phyloP scores from a whole-genome alignment of 2,113 vertebrate species.

The Alectura lathami region DNA sequence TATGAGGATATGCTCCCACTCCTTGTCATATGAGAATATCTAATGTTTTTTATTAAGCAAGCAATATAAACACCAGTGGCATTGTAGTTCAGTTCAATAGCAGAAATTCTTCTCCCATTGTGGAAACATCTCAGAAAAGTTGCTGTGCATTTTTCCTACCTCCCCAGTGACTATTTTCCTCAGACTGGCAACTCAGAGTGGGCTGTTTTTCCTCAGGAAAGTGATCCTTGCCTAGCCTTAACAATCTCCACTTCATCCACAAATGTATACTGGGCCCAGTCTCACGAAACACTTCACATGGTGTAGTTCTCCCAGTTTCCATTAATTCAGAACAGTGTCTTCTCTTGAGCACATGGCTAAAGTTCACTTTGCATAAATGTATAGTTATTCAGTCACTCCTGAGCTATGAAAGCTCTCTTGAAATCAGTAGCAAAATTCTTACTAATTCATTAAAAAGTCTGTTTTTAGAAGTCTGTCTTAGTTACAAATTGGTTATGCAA shows the following conservation, averaged over 20 bases:
- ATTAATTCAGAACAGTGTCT: not conserved
- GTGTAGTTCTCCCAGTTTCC: not conserved
- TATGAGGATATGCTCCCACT: not conserved
- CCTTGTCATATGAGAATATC: not conserved
- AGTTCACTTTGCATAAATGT: not conserved
- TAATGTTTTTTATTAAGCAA: not conserved
- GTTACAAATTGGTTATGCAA: not conserved
- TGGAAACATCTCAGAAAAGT: not conserved
- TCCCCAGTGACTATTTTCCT: not conserved
- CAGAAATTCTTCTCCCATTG: not conserved
- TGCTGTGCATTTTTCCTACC: not conserved
- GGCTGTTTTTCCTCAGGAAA: not conserved
- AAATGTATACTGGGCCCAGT: not conserved
- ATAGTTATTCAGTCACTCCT: not conserved
- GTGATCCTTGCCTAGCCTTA: not conserved
- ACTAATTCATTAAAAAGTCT: not conserved
- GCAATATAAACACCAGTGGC: not conserved
- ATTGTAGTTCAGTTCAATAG: not conserved
- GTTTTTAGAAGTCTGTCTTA: not conserved
- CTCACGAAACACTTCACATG: not conserved
- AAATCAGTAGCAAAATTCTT: not conserved
- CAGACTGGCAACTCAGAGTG: not conserved
- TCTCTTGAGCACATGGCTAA: not conserved
- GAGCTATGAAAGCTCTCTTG: not conserved
- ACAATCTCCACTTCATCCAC: not conserved